Percentiles rank a stretch among this genome's conserved stretches.
Conservation (phyloP, 1,140 invertebrate species). For the Ceratina australensis region DNA sequence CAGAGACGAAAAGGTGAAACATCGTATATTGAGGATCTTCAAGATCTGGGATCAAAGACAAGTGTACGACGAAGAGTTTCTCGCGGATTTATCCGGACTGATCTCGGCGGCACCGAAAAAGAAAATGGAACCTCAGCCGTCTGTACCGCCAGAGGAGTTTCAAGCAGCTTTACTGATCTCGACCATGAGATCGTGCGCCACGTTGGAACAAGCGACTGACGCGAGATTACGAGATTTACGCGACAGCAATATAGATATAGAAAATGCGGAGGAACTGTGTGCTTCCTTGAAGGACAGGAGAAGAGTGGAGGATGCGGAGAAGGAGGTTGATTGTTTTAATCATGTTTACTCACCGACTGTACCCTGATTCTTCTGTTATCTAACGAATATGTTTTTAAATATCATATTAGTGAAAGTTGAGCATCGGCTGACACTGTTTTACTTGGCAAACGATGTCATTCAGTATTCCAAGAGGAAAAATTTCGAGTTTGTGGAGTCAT, state of each 20-base stretch:
- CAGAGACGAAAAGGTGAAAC: constrained; percentile 92
- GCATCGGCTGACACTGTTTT: constrained; percentile 93
- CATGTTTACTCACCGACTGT: too few relatives aligned
- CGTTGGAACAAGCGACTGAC: constrained; percentile 78
- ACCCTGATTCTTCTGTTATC: neutral
- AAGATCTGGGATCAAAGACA: constrained; percentile 96
- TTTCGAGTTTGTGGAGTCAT: constrained; percentile 93
- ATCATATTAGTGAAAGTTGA: constrained; percentile 85
- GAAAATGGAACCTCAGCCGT: constrained; percentile 83
- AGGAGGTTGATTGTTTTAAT: constrained; percentile 90
- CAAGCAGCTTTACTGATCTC: constrained; percentile 78
- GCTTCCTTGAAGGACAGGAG: constrained; percentile 89
- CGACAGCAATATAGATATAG: constrained; percentile 74
- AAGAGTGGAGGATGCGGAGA: constrained; percentile 92
- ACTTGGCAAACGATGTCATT: constrained; percentile 97
- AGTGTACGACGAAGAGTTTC: constrained; percentile 92
- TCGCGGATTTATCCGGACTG: constrained; percentile 89
- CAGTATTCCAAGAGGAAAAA: constrained; percentile 96
- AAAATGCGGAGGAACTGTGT: constrained; percentile 84
- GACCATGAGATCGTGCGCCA: constrained; percentile 80
- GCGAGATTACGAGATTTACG: constrained; percentile 73
- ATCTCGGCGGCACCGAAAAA: constrained; percentile 87
- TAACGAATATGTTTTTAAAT: constrained; percentile 13
- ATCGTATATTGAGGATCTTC: constrained; percentile 92
- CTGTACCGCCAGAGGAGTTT: constrained; percentile 78